Evolutionary conservation across 2,797 vertebrate species (phyloP), one percentile per base, ranked within the genome.

Genomic region (Phyllotis vaccarum): DNA sequence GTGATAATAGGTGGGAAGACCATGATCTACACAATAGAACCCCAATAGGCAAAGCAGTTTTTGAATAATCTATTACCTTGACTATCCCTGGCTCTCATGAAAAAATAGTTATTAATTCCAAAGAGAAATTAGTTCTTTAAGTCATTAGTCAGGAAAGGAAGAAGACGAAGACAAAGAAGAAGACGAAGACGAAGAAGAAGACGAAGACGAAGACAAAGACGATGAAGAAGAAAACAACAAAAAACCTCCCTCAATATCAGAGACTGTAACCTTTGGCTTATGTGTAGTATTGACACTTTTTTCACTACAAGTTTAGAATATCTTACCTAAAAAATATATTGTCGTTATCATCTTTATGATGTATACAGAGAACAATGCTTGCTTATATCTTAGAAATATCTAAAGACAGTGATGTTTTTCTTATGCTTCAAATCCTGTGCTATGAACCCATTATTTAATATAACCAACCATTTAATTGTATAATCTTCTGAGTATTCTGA

Each of bases 361-460:
- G 12, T 88, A 4, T 83, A 85, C 31, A 88, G 93, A 93, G 58
- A 87, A 72, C 60, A 76, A 85, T 68, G n/a, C 8, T 90, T 80
- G 31, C 52, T 88, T 82, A 79, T 52, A 3, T 49, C 22, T 79
- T 89, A 88, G 40, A 68, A 91, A 79, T 89, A 93, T 43, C 34
- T 76, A 85, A 74, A 19, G 62, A 68, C 17, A 81, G 5, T 40
- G 68, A 49, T 24, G 62, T 52, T 79, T 81, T 34, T 88, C 66
- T 92, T 64, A 86, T 6, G 21, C 29, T 91, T 93, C 86, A 86
- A 94, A 95, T 87, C 78, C 17, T 88, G 6, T 19, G 29, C 6
- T n/a, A 1, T n/a, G 40, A 85, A 91, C 86, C 34, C 58, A 56
- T 52, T 78, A 87, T 49, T 37, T 83, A 58, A 95, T 90, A n/a